Conservation (phyloP, 53 echinoderm and acorn worm species). For the Astropecten irregularis region DNA sequence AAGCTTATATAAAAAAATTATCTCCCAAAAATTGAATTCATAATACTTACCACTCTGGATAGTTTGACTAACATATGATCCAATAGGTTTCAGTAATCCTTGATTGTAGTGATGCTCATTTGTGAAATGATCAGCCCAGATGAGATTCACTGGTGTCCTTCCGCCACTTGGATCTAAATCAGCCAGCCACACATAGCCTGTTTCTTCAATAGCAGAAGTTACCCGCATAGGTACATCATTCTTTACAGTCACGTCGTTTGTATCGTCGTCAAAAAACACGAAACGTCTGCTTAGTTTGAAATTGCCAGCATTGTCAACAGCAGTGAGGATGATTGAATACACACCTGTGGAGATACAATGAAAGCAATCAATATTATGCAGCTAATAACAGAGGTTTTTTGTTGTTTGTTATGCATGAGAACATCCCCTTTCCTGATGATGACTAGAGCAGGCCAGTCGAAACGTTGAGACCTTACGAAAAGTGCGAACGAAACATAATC, state of each 20-base stretch:
- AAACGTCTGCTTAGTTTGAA: conserved; percentile 40
- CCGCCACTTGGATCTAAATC: not conserved
- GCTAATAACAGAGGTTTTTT: no score
- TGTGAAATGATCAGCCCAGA: conserved; percentile 48
- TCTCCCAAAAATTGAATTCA: no score
- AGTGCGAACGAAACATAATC: no score
- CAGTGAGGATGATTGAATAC: conserved; percentile 40
- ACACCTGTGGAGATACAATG: conserved; percentile 23
- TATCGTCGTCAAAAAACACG: conserved; percentile 47
- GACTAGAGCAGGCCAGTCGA: no score
- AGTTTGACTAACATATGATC: not conserved
- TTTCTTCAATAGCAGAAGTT: conserved; percentile 33
- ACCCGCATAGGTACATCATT: conserved; percentile 4
- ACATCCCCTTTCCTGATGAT: no score
- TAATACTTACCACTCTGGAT: no score
- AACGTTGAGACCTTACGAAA: no score
- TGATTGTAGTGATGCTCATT: conserved; percentile 30
- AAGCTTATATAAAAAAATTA: no score
- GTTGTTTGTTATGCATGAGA: no score
- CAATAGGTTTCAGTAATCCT: conserved; percentile 50
- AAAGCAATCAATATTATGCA: not conserved
- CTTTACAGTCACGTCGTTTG: conserved; percentile 12
- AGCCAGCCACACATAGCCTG: conserved; percentile 44
- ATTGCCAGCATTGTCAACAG: conserved; percentile 48
- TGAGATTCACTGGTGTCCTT: conserved; percentile 18